Evolutionary conservation across 1,140 invertebrate genomes (phyloP).

Genomic region (Chironomus tepperi): DNA sequence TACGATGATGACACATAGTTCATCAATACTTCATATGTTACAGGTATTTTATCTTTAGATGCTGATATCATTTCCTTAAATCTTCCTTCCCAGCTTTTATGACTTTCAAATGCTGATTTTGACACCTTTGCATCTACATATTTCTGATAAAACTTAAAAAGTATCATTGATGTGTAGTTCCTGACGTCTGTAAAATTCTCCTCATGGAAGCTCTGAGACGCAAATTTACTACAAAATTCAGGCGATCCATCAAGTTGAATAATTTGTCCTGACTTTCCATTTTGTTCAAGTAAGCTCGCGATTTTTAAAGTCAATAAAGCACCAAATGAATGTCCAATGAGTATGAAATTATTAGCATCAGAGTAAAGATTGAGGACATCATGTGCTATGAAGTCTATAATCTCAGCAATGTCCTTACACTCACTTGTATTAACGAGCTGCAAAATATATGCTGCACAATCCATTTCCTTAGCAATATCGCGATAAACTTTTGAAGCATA

Average conservation of each 20-base stretch:
- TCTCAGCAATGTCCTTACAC: neutral
- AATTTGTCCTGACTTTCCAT: conserved; percentile 46
- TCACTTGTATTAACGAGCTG: conserved; percentile 28
- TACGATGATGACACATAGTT: conserved; percentile 39
- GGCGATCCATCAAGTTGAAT: conserved; percentile 51
- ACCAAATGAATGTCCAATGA: conserved; percentile 59
- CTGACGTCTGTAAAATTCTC: conserved; percentile 44
- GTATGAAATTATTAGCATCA: conserved; percentile 38
- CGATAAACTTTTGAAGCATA: conserved; percentile 40
- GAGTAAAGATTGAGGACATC: neutral
- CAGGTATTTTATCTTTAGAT: conserved; percentile 37
- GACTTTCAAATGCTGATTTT: neutral
- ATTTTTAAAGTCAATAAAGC: conserved; percentile 48
- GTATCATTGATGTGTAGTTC: conserved; percentile 45
- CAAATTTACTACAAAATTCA: conserved; percentile 44
- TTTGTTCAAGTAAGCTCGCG: conserved; percentile 45
- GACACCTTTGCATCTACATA: conserved; percentile 32
- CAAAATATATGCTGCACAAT: conserved; percentile 51
- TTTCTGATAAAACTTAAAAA: conserved; percentile 45
- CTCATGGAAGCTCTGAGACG: conserved; percentile 28
- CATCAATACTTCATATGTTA: conserved; percentile 43
- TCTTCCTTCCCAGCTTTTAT: conserved; percentile 31
- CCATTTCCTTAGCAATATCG: conserved; percentile 53
- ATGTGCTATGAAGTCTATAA: neutral
- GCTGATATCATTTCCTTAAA: conserved; percentile 33